phyloP scores from a whole-genome alignment of 23 tunicate species.

The Halocynthia aurantium region DNA sequence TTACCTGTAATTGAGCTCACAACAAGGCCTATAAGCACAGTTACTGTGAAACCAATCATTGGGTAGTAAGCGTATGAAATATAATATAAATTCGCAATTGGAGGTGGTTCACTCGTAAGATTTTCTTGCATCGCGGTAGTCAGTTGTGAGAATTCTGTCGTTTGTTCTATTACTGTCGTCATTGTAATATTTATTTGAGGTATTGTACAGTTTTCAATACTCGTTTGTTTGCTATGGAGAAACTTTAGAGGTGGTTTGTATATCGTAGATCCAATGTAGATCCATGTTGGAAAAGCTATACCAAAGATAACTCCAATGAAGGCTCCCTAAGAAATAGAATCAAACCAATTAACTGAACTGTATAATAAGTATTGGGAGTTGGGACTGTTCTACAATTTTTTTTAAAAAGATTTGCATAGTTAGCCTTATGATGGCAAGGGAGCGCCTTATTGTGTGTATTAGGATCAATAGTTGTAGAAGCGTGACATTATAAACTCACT shows the following conservation, averaged over 20 bases:
- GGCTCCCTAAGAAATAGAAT: constrained; percentile 12
- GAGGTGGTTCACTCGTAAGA: constrained; percentile 12
- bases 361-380: no score
- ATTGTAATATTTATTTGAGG: background rate
- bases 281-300: constrained; percentile 15
- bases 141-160: background rate
- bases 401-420: no score
- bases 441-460: no score
- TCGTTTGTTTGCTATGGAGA: background rate
- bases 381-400: no score
- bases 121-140: constrained; percentile 12
- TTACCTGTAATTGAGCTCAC: constrained; percentile 44
- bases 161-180: constrained; percentile 2
- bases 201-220: background rate
- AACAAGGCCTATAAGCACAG: constrained; percentile 42
- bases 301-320: constrained; percentile 8
- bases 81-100: constrained; percentile 47
- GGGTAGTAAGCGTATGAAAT: constrained; percentile 68
- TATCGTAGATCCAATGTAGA: constrained; percentile 9
- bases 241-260: constrained; percentile 3
- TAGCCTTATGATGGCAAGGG: no score
- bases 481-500: background rate
- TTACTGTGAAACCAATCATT: constrained; percentile 47
- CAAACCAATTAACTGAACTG: background rate
- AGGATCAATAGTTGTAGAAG: no score